Evolutionary conservation across 2,113 vertebrate species (phyloP), one percentile per base, ranked within the genome.

Genomic region (Mesembrinibis cayennensis): DNA sequence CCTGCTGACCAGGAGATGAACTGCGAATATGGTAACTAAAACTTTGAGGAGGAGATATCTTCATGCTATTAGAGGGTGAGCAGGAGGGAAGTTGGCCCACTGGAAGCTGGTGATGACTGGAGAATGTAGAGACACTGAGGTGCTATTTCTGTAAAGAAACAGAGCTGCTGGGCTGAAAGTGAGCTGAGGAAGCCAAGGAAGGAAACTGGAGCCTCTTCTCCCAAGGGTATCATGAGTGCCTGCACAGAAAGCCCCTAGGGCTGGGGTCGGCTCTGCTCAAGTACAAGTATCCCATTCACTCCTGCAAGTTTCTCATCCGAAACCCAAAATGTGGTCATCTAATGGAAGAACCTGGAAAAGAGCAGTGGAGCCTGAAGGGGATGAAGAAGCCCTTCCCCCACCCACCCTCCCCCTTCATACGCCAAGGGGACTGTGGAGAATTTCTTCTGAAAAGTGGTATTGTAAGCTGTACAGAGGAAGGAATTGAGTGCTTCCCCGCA

Each of bases 371-470:
- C 32, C 10, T 71, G 84, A 90, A 0, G 4, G 30, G 8, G 38
- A 27, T 59, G 82, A 69, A 42, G 73, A 40, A 92, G 18, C 79
- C 90, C 86, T 56, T 92, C 71, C 77, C 53, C 62, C 29, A 40
- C 4, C 7, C 3, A 0, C 3, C 45, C 76, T 94, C 79, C 61
- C 72, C 26, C 47, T 95, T 76, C 11, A 0, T 62, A 36, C 17
- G 21, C 36, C 2, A 4, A 76, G 78, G 52, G 66, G 45, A 62
- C 58, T 82, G 72, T 96, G 87, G 89, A 95, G 63, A 96, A 95
- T 97, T 93, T 95, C 80, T 95, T 92, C 84, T 97, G 81, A 90
- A 95, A 97, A 95, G 67, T 88, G 26, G 65, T 62, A 79, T 94
- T 96, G 94, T 97, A 47, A 72, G 52, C 80, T 82, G 72, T 79